These are phyloP conservation scores for Siphamia tubifer DNA, from an alignment of 2,113 vertebrate genomes.

Conservation along the genomic window DNA sequence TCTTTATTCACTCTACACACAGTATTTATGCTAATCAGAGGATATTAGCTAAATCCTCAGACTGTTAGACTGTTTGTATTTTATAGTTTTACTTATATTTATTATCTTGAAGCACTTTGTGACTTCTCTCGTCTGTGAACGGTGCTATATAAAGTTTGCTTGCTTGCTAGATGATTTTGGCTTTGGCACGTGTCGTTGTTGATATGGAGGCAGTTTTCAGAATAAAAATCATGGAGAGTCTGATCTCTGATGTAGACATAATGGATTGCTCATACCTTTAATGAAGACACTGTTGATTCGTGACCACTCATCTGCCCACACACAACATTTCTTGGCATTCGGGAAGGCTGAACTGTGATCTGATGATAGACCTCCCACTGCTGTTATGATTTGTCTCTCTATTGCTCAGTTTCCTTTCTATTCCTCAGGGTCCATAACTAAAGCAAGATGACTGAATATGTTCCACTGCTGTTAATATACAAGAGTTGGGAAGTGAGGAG, in stretches of 20 bases:
- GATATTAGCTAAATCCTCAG: neutral
- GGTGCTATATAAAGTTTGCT: too few relatives aligned
- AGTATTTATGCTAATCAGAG: neutral
- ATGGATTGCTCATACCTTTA: slow-evolving; percentile 30
- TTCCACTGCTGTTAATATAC: too few relatives aligned
- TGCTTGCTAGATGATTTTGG: neutral
- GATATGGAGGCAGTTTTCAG: neutral
- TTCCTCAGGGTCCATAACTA: neutral
- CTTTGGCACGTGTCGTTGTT: neutral
- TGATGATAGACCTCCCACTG: slow-evolving; percentile 34
- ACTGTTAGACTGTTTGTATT: too few relatives aligned
- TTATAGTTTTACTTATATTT: too few relatives aligned
- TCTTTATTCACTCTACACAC: neutral
- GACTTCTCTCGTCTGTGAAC: too few relatives aligned
- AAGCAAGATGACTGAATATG: neutral
- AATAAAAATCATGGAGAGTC: slow-evolving; percentile 1
- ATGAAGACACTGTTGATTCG: slow-evolving; percentile 21
- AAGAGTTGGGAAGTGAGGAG: too few relatives aligned
- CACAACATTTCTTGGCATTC: neutral
- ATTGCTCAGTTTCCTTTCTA: neutral
- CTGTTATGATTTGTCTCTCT: neutral
- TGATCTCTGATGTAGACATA: slow-evolving; percentile 15
- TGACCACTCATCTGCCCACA: slow-evolving; percentile 55
- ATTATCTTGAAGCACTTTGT: too few relatives aligned
- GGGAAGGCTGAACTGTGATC: slow-evolving; percentile 25